These are phyloP conservation scores for Tupaia tana DNA, from an alignment of 2,113 vertebrate genomes.

Conservation along the genomic window DNA sequence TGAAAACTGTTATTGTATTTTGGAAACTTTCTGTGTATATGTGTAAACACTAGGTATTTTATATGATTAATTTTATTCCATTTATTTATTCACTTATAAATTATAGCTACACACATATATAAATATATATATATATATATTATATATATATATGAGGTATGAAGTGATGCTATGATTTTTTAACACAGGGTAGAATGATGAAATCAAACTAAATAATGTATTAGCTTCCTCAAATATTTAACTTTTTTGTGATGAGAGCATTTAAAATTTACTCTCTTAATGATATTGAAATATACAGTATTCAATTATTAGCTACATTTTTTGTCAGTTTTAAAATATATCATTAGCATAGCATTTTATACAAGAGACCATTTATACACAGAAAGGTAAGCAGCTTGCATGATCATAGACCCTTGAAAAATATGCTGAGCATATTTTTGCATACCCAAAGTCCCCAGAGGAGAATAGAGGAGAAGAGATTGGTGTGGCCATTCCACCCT, in stretches of 20 bases:
- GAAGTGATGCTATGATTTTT: background rate
- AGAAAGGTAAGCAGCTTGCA: background rate
- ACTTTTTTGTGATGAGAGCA: background rate
- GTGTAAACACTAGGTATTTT: background rate
- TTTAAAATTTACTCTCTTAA: background rate
- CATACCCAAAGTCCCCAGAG: too few species aligned
- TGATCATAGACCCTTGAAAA: background rate
- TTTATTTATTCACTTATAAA: background rate
- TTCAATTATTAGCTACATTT: background rate
- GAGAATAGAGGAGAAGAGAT: too few species aligned
- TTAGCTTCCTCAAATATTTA: background rate
- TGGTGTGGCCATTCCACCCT: too few species aligned
- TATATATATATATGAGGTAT: background rate
- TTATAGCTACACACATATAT: background rate
- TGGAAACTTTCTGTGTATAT: background rate
- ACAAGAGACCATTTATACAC: background rate
- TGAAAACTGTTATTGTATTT: conserved; percentile 12
- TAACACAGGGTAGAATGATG: background rate
- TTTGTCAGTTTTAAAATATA: background rate
- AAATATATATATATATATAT: background rate
- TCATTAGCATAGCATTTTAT: background rate
- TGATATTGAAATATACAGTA: background rate
- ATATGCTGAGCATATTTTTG: too few species aligned
- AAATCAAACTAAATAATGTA: background rate
- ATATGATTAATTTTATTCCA: background rate